Base-by-base conservation (phyloP, 2,797 vertebrate species). In the Apodemus agrarius region DNA sequence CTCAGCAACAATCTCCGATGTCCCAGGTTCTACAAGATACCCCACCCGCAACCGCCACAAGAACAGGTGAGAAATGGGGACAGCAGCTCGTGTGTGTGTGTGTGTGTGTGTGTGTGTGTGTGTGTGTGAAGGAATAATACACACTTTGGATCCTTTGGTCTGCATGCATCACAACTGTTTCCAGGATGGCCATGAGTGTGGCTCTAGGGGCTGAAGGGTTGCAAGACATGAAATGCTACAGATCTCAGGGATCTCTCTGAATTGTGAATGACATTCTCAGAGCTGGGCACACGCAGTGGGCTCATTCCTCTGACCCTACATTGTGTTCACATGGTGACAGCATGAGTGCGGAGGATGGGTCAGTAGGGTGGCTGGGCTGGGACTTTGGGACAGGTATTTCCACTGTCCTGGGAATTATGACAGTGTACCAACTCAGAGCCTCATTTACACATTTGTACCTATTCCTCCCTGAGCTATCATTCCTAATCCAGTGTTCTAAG, bases 231-330 rank as follows among this genome's bases (percentile, higher is more conserved):
- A 90, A 43, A 82, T 26, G 26, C 43, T 13, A 9, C 1, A 0
- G 0, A 3, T 52, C 26, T 52, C 40, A 19, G 12, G 21, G 46
- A 31, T 34, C 34, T 4, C n/a, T 90, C 57, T 95, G 57, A 24
- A 21, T 24, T 2, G 10, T 29, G 14, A 59, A 14, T 24, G 49
- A 4, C 1, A 40, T 24, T 43, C 26, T 11, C 37, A 40, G 49
- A 40, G 14, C 2, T 26, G 24, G 5, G 34, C 12, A 17, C 16
- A 6, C 2, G 3, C 0, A 1, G 46, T 31, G 0, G 1, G 16
- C n/a, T 72, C 29, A 29, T 21, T 80, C 21, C 74, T 37, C 22
- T 43, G 10, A 19, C 6, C 63, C 46, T 19, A 31, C 21, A 21
- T 12, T 29, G 1, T 43, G 26, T 22, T 8, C 54, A 9, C 3